Conservation (phyloP, 2,113 vertebrate species). For the Pandion haliaetus region DNA sequence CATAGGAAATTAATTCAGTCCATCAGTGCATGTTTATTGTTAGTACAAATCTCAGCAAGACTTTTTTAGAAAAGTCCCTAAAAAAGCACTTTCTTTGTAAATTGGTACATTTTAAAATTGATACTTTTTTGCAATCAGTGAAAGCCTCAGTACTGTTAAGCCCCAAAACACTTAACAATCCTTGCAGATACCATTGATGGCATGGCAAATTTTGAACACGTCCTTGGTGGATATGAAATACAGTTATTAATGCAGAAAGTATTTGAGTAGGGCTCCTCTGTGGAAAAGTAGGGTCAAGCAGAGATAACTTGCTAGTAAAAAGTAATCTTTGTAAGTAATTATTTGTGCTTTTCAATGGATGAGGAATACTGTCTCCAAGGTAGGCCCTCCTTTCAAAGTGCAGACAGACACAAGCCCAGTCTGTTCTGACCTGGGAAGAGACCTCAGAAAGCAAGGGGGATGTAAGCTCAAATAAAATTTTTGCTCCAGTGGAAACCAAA, state of each 20-base stretch:
- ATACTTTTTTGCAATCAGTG: background rate
- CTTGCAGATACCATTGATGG: background rate
- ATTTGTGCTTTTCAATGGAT: background rate
- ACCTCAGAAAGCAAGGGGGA: background rate
- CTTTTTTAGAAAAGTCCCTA: background rate
- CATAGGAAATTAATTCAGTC: conserved; percentile 29
- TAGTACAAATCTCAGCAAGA: background rate
- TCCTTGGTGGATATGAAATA: background rate
- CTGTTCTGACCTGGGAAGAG: background rate
- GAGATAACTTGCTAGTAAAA: background rate
- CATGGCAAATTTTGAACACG: background rate
- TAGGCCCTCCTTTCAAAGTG: background rate
- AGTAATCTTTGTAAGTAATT: background rate
- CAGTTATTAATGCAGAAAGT: background rate
- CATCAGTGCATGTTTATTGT: background rate
- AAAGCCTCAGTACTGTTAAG: background rate
- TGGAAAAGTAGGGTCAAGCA: background rate
- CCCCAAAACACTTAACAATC: background rate
- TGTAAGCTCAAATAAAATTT: background rate
- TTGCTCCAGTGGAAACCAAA: background rate
- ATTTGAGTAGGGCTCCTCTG: background rate
- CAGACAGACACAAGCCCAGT: background rate
- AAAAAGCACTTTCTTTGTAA: background rate
- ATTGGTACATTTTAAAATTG: background rate
- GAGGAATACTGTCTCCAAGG: background rate